Evolutionary conservation across 2,888 invertebrate species (phyloP).

Genomic region (Eustalomyia histrio): DNA sequence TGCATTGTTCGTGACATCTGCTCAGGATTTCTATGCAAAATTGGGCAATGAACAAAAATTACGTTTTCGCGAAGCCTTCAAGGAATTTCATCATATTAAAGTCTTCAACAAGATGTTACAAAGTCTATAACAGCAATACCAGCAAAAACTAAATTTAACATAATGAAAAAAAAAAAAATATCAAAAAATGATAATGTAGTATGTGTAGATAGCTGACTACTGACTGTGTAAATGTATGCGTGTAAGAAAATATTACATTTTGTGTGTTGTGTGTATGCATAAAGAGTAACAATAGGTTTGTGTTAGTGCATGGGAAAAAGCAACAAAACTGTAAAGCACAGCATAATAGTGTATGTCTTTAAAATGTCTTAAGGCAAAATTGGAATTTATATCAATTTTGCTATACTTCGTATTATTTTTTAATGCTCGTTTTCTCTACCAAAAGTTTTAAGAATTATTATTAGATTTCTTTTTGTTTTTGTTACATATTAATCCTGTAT

Average conservation of each 20-base stretch:
- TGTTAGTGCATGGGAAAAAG: not conserved
- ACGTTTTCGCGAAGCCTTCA: conserved; percentile 78
- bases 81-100: conserved; percentile 74
- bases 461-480: not conserved
- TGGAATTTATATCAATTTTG: conserved; percentile 58
- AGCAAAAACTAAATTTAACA: conserved; percentile 40
- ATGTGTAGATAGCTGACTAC: not conserved
- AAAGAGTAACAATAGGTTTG: conserved; percentile 3
- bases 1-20: conserved; percentile 79
- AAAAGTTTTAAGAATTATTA: conserved; percentile 46
- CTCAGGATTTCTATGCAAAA: conserved; percentile 79
- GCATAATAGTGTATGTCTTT: conserved; percentile 42
- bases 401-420: conserved; percentile 15
- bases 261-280: conserved; percentile 1
- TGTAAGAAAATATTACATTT: not conserved
- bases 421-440: not conserved
- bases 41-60: conserved; percentile 77
- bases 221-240: conserved; percentile 6
- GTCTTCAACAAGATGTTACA: conserved; percentile 76
- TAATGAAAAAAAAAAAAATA: conserved; percentile 45
- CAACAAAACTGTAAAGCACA: not conserved
- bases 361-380: conserved; percentile 60
- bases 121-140: conserved; percentile 71
- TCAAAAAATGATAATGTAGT: conserved; percentile 55
- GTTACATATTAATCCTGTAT: conserved; percentile 52